These are phyloP conservation scores for Circaetus cinerascens DNA, from an alignment of 2,113 vertebrate genomes.

Conservation along the genomic window DNA sequence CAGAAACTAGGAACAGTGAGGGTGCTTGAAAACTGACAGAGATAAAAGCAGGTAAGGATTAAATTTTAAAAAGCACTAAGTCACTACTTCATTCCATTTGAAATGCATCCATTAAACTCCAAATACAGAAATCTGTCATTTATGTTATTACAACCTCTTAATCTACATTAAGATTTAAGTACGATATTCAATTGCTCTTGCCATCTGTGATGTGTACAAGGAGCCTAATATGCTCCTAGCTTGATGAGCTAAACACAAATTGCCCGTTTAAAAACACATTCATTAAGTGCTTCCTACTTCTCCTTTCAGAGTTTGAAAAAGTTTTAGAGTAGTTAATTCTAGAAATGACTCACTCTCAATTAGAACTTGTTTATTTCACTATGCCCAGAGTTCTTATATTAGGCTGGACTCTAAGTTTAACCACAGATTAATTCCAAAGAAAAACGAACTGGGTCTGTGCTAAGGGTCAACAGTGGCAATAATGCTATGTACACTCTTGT, in stretches of 20 bases:
- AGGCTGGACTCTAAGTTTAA: background rate
- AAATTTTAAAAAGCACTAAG: background rate
- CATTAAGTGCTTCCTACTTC: conserved; percentile 45
- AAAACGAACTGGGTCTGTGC: background rate
- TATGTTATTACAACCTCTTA: background rate
- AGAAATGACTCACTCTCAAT: conserved; percentile 10
- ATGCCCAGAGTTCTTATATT: background rate
- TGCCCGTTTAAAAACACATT: conserved; percentile 43
- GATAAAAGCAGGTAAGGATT: background rate
- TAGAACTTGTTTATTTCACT: conserved; percentile 1
- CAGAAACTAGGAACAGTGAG: background rate
- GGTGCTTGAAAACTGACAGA: background rate
- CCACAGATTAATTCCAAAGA: background rate
- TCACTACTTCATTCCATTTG: background rate
- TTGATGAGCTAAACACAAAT: conserved; percentile 39
- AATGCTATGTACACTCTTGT: background rate
- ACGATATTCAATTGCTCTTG: conserved; percentile 2
- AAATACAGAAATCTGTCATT: background rate
- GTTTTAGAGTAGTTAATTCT: background rate
- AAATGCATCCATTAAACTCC: background rate
- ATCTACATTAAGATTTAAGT: background rate
- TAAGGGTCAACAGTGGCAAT: background rate
- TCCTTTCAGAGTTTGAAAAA: conserved; percentile 32
- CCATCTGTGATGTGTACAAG: conserved; percentile 21
- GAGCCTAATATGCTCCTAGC: background rate